Evolutionary conservation across 1,140 invertebrate species (phyloP), one percentile per base, ranked within the genome.

Genomic region (Sycobia sp.): DNA sequence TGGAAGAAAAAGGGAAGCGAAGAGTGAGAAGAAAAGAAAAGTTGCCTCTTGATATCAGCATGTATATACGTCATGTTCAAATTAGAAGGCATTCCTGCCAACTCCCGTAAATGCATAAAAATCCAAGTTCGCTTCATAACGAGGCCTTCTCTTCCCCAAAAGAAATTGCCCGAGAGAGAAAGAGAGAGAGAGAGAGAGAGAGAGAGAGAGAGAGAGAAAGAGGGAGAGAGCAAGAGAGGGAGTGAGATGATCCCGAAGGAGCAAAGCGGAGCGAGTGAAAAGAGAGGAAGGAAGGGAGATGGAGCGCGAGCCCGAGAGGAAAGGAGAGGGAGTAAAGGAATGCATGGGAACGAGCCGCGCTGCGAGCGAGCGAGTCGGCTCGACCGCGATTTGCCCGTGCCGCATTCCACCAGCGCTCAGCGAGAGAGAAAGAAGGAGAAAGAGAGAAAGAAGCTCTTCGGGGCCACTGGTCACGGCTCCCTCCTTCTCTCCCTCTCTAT

Each of bases 321-420:
- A 55, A 57, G 66, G 62, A 62, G 68, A 67, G 66, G 67, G 57
- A 50, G 58, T 34, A 65, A 66, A 70, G 71, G 70, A 73, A 73
- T 58, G 62, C 71, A 71, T 71, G 70, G 71, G 71, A 73, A 73
- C 71, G 70, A 69, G 68, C 64, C 60, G 63, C 18, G 47, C 41
- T 32, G 44, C 23, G 32, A 62, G 66, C 46, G 58, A 49, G 55
- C 67, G 66, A 71, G 71, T 63, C 55, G 76, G 73, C 76, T 61
- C 61, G 77, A 68, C 68, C 71, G 71, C 70, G 69, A 73, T 73
- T 73, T 69, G 68, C 69, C 69, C 65, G 71, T 71, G 63, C 71
- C 71, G 69, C 71, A 73, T 73, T 73, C 71, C 71, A 66, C 62
- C 63, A 34, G 47, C 47, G 47, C 16, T 27, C n/a, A 34, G 47